Conservation (phyloP, 1,140 invertebrate genomes). For the Pseudomyrmex concolor region DNA sequence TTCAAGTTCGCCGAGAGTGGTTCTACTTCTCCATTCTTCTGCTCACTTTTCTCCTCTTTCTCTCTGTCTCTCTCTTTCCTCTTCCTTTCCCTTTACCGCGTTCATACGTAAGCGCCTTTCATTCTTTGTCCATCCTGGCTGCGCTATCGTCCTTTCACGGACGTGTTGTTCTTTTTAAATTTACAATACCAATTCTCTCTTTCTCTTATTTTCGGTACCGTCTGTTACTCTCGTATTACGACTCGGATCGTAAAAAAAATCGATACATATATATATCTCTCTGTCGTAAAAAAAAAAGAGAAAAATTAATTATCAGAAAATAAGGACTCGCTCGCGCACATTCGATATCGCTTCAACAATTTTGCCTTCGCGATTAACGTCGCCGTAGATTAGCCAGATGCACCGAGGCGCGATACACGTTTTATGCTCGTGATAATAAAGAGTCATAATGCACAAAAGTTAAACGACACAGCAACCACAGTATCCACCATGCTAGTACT, state of each 20-base stretch:
- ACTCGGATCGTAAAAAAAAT: slow-evolving; percentile 8
- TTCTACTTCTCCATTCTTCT: slow-evolving; percentile 26
- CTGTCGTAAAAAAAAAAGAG: background rate
- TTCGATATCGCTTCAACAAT: slow-evolving; percentile 17
- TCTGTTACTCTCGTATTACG: background rate
- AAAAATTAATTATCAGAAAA: slow-evolving; percentile 17
- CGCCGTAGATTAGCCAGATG: slow-evolving; percentile 1
- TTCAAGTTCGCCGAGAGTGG: slow-evolving; percentile 29
- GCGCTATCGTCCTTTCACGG: slow-evolving; percentile 28
- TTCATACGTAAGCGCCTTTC: slow-evolving; percentile 4
- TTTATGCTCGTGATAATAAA: slow-evolving; percentile 14
- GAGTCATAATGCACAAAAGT: slow-evolving; percentile 22
- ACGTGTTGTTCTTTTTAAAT: slow-evolving; percentile 25
- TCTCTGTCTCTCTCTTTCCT: slow-evolving; percentile 18
- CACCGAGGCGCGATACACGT: background rate
- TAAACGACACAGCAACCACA: background rate
- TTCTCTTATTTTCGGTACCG: background rate
- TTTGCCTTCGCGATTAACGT: slow-evolving; percentile 27
- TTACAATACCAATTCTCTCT: slow-evolving; percentile 5
- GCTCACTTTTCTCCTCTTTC: background rate
- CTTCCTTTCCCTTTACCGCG: slow-evolving; percentile 21
- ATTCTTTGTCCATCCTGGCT: slow-evolving; percentile 39
- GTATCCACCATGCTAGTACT: background rate
- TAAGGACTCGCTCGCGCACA: background rate
- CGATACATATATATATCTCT: background rate